phyloP scores from a whole-genome alignment of 2,113 vertebrate species.

The Lasiurus cinereus region DNA sequence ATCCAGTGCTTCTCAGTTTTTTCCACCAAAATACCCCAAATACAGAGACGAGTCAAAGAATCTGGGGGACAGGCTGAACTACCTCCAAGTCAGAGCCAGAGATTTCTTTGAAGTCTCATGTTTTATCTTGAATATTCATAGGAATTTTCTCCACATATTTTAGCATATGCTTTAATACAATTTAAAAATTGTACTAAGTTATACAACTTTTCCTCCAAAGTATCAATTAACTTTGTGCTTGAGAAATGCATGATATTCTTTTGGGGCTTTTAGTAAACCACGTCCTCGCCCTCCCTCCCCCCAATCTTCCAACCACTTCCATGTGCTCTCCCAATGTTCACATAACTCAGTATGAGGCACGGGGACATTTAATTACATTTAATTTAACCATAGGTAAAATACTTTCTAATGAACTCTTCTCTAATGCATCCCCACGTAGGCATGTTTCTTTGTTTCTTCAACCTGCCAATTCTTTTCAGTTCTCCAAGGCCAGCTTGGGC shows the following conservation, averaged over 20 bases:
- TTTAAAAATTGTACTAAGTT: neutral
- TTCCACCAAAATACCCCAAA: neutral
- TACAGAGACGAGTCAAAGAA: neutral
- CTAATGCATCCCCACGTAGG: neutral
- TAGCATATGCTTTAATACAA: neutral
- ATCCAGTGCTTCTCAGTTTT: neutral
- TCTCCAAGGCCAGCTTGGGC: neutral
- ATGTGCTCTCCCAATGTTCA: neutral
- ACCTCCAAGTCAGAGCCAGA: neutral
- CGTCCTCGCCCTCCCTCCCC: neutral
- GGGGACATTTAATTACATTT: neutral
- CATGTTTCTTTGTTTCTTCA: neutral
- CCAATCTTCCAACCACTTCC: neutral
- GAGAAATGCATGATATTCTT: neutral
- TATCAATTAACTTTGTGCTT: neutral
- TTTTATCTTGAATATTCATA: constrained; percentile 14
- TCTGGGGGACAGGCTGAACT: neutral
- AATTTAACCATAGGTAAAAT: neutral
- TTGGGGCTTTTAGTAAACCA: neutral
- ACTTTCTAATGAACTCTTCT: neutral
- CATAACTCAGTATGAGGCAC: neutral
- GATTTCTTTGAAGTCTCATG: constrained; percentile 12
- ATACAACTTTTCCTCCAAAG: neutral
- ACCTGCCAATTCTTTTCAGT: neutral
- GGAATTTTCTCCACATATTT: neutral